Evolutionary conservation across 2,888 invertebrate genomes (phyloP).

Genomic region (Sinopyrophorus schimmeli): DNA sequence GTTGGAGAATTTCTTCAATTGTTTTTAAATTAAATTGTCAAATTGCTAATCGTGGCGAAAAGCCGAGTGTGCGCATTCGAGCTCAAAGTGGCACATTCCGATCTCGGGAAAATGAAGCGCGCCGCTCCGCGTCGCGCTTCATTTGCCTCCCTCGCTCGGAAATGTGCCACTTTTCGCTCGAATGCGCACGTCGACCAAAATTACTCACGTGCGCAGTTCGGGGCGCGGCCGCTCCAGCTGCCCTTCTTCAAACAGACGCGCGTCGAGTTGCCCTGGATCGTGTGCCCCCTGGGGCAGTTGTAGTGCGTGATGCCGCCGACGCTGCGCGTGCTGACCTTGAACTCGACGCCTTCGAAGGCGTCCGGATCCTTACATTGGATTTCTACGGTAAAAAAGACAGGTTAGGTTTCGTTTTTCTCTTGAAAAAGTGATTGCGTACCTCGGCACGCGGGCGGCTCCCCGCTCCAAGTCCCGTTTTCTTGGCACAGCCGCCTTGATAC

Average conservation of each 20-base stretch:
- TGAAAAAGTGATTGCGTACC: too few relatives aligned
- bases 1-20: too few relatives aligned
- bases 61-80: too few relatives aligned
- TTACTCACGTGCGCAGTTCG: constrained; percentile 79
- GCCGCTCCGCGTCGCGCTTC: too few relatives aligned
- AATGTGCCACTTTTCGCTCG: too few relatives aligned
- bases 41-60: too few relatives aligned
- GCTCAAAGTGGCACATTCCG: too few relatives aligned
- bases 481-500: constrained; percentile 81
- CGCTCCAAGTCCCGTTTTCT: constrained; percentile 90
- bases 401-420: constrained; percentile 8
- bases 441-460: constrained; percentile 78
- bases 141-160: too few relatives aligned
- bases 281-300: constrained; percentile 79
- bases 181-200: too few relatives aligned
- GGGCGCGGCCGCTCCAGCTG: constrained; percentile 79
- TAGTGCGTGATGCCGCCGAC: constrained; percentile 82
- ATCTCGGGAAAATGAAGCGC: too few relatives aligned
- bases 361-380: constrained; percentile 77
- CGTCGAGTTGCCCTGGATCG: constrained; percentile 77
- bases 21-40: too few relatives aligned
- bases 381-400: constrained; percentile 59
- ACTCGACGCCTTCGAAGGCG: constrained; percentile 62
- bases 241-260: constrained; percentile 76
- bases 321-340: constrained; percentile 65